A percentile compares a stretch with the other conserved stretches of the same genome.
These are phyloP conservation scores for Saccostrea glomerata DNA, from an alignment of 1,140 invertebrate species.

Conservation along the genomic window DNA sequence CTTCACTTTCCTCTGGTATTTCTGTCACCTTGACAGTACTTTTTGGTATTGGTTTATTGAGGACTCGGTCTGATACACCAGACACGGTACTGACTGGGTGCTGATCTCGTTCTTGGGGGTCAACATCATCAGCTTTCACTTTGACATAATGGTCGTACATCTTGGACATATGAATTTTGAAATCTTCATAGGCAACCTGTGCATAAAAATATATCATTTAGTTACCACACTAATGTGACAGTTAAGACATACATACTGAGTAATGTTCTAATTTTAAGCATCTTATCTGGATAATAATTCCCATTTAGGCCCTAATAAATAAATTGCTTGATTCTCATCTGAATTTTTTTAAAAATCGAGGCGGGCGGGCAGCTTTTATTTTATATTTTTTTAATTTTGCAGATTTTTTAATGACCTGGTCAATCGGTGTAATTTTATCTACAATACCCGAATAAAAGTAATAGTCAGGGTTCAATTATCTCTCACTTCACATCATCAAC, in stretches of 20 bases:
- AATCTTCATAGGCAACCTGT: slow-evolving; percentile 91
- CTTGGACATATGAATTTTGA: slow-evolving; percentile 81
- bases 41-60: slow-evolving; percentile 64
- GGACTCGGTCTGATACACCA: slow-evolving; percentile 80
- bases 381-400: too few species aligned
- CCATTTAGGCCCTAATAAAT: too few species aligned
- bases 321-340: too few species aligned
- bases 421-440: too few species aligned
- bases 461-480: too few species aligned
- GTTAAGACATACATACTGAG: neutral
- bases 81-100: slow-evolving; percentile 97
- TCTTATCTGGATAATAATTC: neutral
- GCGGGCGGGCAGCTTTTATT: too few species aligned
- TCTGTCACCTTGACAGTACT: slow-evolving; percentile 74
- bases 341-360: too few species aligned
- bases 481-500: too few species aligned
- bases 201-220: neutral
- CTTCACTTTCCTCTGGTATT: slow-evolving; percentile 58
- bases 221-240: neutral
- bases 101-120: slow-evolving; percentile 93
- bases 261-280: neutral
- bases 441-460: too few species aligned
- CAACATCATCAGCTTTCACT: slow-evolving; percentile 94
- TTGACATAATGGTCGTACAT: slow-evolving; percentile 99
- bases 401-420: too few species aligned